Conservation (phyloP, 2,797 vertebrate species). For the Danionella dracula region DNA sequence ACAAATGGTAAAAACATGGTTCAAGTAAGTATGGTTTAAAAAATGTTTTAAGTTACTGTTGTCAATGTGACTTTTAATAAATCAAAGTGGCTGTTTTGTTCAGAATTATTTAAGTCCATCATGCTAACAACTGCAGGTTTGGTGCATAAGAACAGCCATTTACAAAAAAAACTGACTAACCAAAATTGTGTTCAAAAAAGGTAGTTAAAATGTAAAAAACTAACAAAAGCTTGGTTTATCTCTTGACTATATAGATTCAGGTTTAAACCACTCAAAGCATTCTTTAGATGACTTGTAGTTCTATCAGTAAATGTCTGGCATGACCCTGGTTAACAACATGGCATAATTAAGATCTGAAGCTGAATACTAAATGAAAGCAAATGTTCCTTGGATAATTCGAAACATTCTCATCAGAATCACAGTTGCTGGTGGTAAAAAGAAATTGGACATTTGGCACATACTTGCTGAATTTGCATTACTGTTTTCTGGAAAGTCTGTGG, state of each 20-base stretch:
- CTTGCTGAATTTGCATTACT: background rate
- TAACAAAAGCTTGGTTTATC: no score
- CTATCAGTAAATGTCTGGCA: background rate
- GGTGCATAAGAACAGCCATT: slow-evolving; percentile 19
- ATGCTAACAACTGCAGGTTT: no score
- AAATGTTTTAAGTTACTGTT: background rate
- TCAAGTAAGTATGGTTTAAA: no score
- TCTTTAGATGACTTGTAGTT: no score
- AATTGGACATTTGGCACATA: background rate
- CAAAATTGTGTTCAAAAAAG: no score
- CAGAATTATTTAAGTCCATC: no score
- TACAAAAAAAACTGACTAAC: background rate
- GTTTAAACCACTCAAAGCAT: no score
- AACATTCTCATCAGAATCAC: slow-evolving; percentile 3
- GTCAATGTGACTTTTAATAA: background rate
- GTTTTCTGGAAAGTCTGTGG: background rate
- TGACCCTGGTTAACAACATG: background rate
- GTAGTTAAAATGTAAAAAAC: no score
- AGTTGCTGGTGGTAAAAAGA: background rate
- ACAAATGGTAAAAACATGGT: no score
- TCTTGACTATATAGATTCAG: no score
- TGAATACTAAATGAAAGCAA: background rate
- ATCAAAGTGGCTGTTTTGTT: no score
- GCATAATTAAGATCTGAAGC: background rate
- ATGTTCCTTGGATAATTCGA: background rate